Evolutionary conservation across 2,888 invertebrate genomes (phyloP).

Genomic region (Rhingia rostrata): DNA sequence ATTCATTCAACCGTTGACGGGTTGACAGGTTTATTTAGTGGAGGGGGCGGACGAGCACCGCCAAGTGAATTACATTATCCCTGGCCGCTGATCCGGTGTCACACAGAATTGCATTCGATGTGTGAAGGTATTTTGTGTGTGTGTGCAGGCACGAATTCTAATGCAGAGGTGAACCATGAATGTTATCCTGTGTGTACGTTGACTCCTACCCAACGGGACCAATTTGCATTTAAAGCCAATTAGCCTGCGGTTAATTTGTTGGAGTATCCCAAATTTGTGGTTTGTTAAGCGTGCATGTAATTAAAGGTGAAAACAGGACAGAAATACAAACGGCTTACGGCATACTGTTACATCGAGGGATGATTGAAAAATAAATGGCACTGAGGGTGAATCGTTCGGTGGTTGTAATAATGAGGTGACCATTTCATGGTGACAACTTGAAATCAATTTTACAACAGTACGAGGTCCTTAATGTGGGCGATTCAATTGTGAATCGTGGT

Average conservation of each 20-base stretch:
- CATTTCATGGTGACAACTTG: constrained; percentile 24
- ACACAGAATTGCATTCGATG: constrained; percentile 30
- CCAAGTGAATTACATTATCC: constrained; percentile 63
- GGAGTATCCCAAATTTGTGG: constrained; percentile 75
- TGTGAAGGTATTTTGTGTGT: constrained; percentile 19
- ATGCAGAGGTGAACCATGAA: constrained; percentile 31
- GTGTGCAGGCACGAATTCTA: constrained; percentile 21
- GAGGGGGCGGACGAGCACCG: constrained; percentile 34
- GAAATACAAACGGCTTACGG: neutral
- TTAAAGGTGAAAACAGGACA: constrained; percentile 34
- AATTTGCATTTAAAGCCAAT: constrained; percentile 76
- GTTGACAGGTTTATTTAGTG: constrained; percentile 66
- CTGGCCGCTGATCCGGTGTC: constrained; percentile 63
- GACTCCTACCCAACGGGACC: constrained; percentile 45
- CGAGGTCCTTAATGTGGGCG: constrained; percentile 8
- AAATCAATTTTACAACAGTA: constrained; percentile 32
- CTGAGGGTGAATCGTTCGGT: neutral
- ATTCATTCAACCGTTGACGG: constrained; percentile 55
- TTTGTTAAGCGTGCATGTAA: constrained; percentile 60
- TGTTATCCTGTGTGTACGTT: constrained; percentile 59
- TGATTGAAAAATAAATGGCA: neutral
- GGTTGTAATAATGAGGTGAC: constrained; percentile 20
- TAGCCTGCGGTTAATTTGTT: constrained; percentile 77
- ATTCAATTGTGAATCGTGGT: neutral
- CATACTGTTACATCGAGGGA: neutral